Base-by-base conservation (phyloP, 2,797 vertebrate genomes). In the Artibeus jamaicensis region DNA sequence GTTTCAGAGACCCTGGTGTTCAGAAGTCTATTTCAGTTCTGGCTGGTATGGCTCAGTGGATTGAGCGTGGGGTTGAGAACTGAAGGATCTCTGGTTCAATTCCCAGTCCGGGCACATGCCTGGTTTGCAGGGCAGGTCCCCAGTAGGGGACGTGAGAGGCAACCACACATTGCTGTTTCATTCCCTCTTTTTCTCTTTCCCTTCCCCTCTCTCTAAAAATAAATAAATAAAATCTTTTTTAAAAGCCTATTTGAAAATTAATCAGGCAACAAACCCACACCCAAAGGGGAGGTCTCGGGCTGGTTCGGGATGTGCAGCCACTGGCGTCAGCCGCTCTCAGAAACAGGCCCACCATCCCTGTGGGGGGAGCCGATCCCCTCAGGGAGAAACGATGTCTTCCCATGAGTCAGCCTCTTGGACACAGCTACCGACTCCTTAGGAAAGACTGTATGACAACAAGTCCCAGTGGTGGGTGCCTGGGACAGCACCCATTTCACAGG, bases 171-270 rank as follows among this genome's bases (percentile, higher is more conserved):
- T 42, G 39, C 4, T 42, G 39, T 42, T 42, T 42, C 39, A 42
- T 42, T 42, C 39, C 39, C 39, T 42, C 39, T 4, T 7, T 42
- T 42, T 42, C 39, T 42, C 39, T 42, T 42, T 42, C 39, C 39
- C 39, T 42, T 42, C 39, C 39, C 39, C 39, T 42, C 39, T 42
- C 39, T 42, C 39, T 42, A 42, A 42, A 42, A 42, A 42, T 42
- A 42, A 42, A 42, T 42, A 42, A 42, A 42, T 42, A 42, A 42
- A 42, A 42, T 42, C 39, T 42, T 42, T 42, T 92, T 84, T 50
- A 93, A 96, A 81, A 77, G 74, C 53, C 21, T 86, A 92, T 1
- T 85, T 71, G 86, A 88, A 88, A 55, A 32, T 42, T 34, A 96
- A 39, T 46, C 87, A 92, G 59, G 90, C 84, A 89, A 74, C 82